Evolutionary conservation across 2,113 vertebrate genomes (phyloP).

Genomic region (Lagenorhynchus albirostris): DNA sequence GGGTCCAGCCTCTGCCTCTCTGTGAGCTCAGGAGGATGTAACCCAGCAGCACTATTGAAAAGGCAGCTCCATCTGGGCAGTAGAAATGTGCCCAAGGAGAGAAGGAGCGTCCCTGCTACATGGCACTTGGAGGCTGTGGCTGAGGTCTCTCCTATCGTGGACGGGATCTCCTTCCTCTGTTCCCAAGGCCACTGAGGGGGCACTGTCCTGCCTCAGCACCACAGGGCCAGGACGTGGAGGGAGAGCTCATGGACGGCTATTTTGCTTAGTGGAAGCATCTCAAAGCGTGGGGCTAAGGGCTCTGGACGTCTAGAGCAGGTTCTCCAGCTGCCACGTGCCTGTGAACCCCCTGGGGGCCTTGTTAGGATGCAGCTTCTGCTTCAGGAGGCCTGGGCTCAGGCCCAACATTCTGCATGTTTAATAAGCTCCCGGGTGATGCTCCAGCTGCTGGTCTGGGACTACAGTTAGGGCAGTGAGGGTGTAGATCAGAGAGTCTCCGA

Average conservation of each 20-base stretch:
- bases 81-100: not conserved
- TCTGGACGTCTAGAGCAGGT: accelerated
- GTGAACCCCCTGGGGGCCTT: not conserved
- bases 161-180: not conserved
- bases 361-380: not conserved
- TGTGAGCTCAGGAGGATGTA: not conserved
- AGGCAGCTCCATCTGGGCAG: accelerated
- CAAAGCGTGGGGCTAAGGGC: not conserved
- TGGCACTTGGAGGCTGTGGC: not conserved
- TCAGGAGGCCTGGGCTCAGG: not conserved
- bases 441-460: not conserved
- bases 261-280: not conserved
- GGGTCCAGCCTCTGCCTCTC: not conserved
- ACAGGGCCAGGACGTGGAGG: not conserved
- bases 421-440: not conserved
- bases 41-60: not conserved
- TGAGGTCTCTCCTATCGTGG: not conserved
- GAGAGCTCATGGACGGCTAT: accelerated
- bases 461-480: not conserved
- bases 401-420: not conserved
- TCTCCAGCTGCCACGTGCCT: accelerated
- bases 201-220: not conserved
- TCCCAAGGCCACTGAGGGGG: not conserved
- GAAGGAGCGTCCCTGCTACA: not conserved
- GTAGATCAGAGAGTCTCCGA: not conserved